Base-by-base conservation (phyloP, 2,113 vertebrate genomes). In the Caranx melampygus region DNA sequence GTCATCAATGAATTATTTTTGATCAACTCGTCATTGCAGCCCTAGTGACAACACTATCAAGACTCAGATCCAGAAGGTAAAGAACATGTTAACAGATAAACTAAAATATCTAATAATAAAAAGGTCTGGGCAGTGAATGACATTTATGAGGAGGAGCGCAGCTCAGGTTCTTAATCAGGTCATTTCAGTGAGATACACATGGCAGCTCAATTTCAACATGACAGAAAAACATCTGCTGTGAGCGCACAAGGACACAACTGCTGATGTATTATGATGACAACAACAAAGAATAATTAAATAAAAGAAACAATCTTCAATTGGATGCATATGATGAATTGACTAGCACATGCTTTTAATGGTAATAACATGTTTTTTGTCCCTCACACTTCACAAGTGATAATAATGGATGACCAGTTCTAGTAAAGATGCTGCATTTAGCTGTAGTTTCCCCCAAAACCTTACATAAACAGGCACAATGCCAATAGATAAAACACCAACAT, bases 371-470 rank as follows among this genome's bases (percentile, higher is more conserved):
- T 59, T 37, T 51, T 42, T 54, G 35, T n/a, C 35, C 66, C 13
- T 40, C 7, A 31, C 35, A 44, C 7, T 57, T 37, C 42, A 9
- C 62, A 66, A 49, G 44, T 0, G 15, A 68, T 37, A 26, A 34
- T 45, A 59, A 78, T 57, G 42, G 45, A 68, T 68, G 65, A 66
- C 21, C 21, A 35, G 64, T 62, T 73, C 40, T 59, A 49, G 16
- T 40, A 31, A 49, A 78, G 34, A 79, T 44, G 75, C 16, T 51
- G 54, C 20, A 79, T 20, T 6, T 21, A 73, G 64, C 59, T 61
- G 35, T 44, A 44, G 51, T 61, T 70, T 70, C 20, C 5, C 15
- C 5, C 42, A 16, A 34, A 73, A 16, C 34, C 21, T 21, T 47
- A 33, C 5, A 61, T n/a, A 51, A 66, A 76, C 54, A 77, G 60